Evolutionary conservation across 2,888 invertebrate species (phyloP), one percentile per base, ranked within the genome.

Genomic region (Plagodis dolabraria): DNA sequence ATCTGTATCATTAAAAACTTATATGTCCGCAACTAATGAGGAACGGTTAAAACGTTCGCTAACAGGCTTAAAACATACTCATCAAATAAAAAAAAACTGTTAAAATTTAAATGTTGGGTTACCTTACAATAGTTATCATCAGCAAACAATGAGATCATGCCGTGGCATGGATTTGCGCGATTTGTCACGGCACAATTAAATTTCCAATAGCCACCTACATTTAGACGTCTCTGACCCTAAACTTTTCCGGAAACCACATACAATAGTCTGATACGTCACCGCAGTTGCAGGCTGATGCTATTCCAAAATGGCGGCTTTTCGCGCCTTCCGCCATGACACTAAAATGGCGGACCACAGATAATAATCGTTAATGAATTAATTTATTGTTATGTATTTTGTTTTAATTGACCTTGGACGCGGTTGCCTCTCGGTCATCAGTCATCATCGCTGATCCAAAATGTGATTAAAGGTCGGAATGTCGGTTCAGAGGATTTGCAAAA

Each of bases 401-500:
- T 85, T 80, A 73, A 71, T 79, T 87, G 87, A 83, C 92, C 92
- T 92, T 92, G 87, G 70, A 70, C 66, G 82, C 82, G 87, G 84
- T 83, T 83, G 79, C 40, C 58, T 57, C 80, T 76, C 80, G 82
- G 83, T 85, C 85, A 88, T 85, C 82, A 80, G 70, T 82, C 80
- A 82, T 83, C 80, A 83, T 79, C 76, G 70, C 82, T 79, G 90
- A 91, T 90, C 70, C 70, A 67, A 79, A 82, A 70, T 36, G 53
- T 50, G 91, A 90, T 91, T 83, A 75, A 72, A 75, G 87, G 84
- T 87, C 86, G 84, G 59, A 76, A 80, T 74, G 77, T 79, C 80
- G 88, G 90, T 89, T 91, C 90, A 91, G 78, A 82, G 89, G 79
- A 83, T 88, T 83, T 76, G 68, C 67, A 78, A 82, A 87, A 85